Base-by-base conservation (phyloP, 2,888 invertebrate genomes). In the Biston stratarius region DNA sequence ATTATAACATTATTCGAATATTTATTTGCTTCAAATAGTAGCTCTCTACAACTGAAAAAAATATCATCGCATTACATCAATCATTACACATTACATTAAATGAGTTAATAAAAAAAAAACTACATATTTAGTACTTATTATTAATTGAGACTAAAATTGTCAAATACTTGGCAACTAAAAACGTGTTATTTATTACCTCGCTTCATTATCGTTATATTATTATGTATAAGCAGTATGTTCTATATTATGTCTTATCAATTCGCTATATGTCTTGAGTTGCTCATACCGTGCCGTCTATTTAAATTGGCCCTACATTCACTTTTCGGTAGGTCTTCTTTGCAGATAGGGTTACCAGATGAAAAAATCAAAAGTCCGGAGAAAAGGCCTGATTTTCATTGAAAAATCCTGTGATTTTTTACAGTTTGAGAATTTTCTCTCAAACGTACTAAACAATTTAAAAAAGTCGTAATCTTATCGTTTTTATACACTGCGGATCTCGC, bases 1-100 rank as follows among this genome's bases (percentile, higher is more conserved):
- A 57, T 63, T 15, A 15, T 48, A 44, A 36, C 12, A 33, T 24
- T 15, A 3, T 24, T 24, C 24, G 24, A 24, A 14, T 48, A 48
- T 5, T 44, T 45, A 38, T 15, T 53, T 38, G 44, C 34, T 52
- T 53, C 47, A 11, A 55, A 38, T 55, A 47, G 38, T 45, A 40
- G 45, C 51, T 52, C 63, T 63, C 62, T 63, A 49, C 36, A 36
- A 34, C n/a, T 34, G 8, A 10, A 48, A 51, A 33, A 49, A 33
- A 49, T 34, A 51, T 51, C n/a, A 7, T 34, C 34, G 12, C 12
- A 9, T n/a, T 36, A 51, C 48, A 48, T 48, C 6, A 38, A 38
- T 38, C 38, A 38, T 38, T 38, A 6, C 9, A 38, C 38, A 38
- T 38, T 38, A 8, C 6, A 8, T 38, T 36, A 51, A 51, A 8